phyloP scores from a whole-genome alignment of 2,113 vertebrate species.

The Thalassoma bifasciatum region DNA sequence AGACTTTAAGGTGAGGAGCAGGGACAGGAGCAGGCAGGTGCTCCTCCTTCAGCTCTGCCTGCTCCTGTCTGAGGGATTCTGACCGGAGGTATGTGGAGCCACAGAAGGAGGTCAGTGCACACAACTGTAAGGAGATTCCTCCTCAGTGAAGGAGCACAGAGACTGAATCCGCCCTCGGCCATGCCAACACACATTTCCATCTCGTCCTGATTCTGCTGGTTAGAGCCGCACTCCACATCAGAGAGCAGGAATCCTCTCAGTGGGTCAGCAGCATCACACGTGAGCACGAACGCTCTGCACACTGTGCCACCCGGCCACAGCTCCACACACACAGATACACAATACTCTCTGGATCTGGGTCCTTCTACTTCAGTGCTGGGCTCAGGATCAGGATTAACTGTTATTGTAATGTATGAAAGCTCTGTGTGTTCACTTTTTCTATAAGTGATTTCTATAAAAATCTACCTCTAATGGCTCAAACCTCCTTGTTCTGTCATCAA shows the following conservation, averaged over 20 bases:
- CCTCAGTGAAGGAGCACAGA: conserved; percentile 59
- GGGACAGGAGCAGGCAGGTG: conserved; percentile 34
- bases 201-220: conserved; percentile 47
- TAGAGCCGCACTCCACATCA: conserved; percentile 17
- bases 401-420: too few relatives aligned
- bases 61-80: conserved; percentile 19
- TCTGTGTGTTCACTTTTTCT: too few relatives aligned
- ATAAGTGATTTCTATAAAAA: too few relatives aligned
- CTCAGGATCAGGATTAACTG: background rate
- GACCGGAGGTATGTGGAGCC: conserved; percentile 61
- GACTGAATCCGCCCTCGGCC: conserved; percentile 60
- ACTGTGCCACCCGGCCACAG: background rate
- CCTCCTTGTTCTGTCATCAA: too few relatives aligned
- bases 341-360: background rate
- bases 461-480: too few relatives aligned
- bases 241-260: conserved; percentile 39
- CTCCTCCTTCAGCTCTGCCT: conserved; percentile 20
- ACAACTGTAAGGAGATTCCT: conserved; percentile 60
- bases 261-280: conserved; percentile 37
- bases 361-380: background rate
- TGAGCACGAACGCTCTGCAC: conserved; percentile 7
- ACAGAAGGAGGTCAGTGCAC: conserved; percentile 74
- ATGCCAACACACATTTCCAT: conserved; percentile 70
- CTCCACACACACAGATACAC: conserved; percentile 8
- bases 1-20: conserved; percentile 15